Evolutionary conservation across 2,888 invertebrate species (phyloP).

Genomic region (Polydrusus cervinus): DNA sequence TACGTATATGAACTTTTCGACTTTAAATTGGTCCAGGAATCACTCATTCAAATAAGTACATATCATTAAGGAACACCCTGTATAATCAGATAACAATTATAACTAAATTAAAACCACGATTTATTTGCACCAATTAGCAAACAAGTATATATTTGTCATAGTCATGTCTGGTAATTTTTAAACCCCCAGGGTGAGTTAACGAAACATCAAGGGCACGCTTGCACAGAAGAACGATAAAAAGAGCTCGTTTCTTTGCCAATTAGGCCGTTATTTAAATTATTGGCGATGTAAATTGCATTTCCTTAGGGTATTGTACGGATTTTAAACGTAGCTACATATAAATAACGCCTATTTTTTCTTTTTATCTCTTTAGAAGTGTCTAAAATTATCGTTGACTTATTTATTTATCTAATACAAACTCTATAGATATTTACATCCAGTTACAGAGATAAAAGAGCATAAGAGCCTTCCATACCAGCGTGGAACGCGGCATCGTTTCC

Average conservation of each 20-base stretch:
- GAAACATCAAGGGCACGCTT: slow-evolving; percentile 33
- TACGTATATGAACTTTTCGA: too few relatives aligned
- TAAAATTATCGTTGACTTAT: too few relatives aligned
- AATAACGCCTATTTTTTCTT: not conserved
- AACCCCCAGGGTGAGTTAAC: slow-evolving; percentile 13
- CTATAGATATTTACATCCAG: too few relatives aligned
- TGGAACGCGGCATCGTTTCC: too few relatives aligned
- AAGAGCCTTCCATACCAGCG: too few relatives aligned
- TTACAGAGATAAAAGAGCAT: too few relatives aligned
- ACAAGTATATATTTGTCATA: slow-evolving; percentile 19
- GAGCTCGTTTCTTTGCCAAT: slow-evolving; percentile 16
- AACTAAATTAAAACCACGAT: slow-evolving; percentile 3
- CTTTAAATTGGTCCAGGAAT: too few relatives aligned
- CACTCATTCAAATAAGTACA: too few relatives aligned
- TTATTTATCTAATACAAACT: too few relatives aligned
- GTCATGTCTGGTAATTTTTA: slow-evolving; percentile 7
- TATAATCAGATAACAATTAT: slow-evolving; percentile 25
- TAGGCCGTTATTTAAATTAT: slow-evolving; percentile 32
- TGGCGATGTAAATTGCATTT: slow-evolving; percentile 33
- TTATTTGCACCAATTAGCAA: slow-evolving; percentile 33
- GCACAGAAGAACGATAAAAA: slow-evolving; percentile 27
- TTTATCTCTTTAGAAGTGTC: not conserved
- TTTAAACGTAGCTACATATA: slow-evolving; percentile 6
- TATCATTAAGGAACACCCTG: too few relatives aligned
- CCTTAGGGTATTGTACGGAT: slow-evolving; percentile 16